Conservation (phyloP, 1,140 invertebrate genomes). For the Eumeta japonica region DNA sequence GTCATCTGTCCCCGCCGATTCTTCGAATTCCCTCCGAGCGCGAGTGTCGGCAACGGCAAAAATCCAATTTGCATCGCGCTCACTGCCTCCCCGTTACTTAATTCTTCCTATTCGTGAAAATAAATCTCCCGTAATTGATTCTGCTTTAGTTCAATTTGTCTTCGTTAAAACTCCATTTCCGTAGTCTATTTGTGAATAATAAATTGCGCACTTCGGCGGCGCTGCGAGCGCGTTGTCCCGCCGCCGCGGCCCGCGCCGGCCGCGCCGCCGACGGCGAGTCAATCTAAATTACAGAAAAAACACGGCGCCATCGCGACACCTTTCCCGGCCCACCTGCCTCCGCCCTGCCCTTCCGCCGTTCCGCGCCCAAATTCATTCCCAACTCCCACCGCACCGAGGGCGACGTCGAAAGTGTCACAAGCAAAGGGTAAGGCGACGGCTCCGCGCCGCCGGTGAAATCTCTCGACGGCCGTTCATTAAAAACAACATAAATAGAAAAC, state of each 20-base stretch:
- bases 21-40: neutral
- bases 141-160: slow-evolving; percentile 51
- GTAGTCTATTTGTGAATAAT: slow-evolving; percentile 51
- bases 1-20: neutral
- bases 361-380: neutral
- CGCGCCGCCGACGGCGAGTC: slow-evolving; percentile 23
- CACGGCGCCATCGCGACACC: slow-evolving; percentile 15
- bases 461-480: too few relatives aligned
- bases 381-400: neutral
- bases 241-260: slow-evolving; percentile 3
- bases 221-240: slow-evolving; percentile 25
- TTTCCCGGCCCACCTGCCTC: slow-evolving; percentile 9
- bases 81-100: slow-evolving; percentile 35
- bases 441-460: too few relatives aligned
- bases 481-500: too few relatives aligned
- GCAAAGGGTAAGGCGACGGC: too few relatives aligned
- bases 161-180: slow-evolving; percentile 54
- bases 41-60: slow-evolving; percentile 24
- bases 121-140: slow-evolving; percentile 53
- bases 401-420: too few relatives aligned
- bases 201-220: slow-evolving; percentile 37
- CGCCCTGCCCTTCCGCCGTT: neutral
- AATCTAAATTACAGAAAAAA: slow-evolving; percentile 34
- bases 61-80: slow-evolving; percentile 40
- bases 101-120: slow-evolving; percentile 42